A percentile compares a stretch with the other conserved stretches of the same genome.
Evolutionary conservation across 1,140 invertebrate genomes (phyloP).

Genomic region (Rhynchophorus ferrugineus): DNA sequence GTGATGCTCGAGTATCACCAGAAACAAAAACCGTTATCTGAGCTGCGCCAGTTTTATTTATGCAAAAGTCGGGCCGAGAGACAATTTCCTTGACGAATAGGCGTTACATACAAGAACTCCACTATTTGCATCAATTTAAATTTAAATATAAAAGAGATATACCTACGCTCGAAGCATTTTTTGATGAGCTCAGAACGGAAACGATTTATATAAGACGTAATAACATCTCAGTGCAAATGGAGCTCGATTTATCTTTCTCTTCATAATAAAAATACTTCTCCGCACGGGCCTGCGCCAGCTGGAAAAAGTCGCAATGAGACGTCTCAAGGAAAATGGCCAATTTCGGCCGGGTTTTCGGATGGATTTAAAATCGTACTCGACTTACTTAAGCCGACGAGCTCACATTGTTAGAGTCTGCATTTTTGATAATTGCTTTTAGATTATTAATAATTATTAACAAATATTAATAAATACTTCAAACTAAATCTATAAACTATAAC

Average conservation of each 20-base stretch:
- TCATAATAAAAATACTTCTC: neutral
- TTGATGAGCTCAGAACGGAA: conserved; percentile 17
- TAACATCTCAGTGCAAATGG: conserved; percentile 11
- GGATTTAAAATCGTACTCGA: conserved; percentile 18
- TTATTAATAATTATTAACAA: too few species aligned
- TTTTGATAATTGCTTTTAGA: too few species aligned
- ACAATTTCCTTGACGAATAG: conserved; percentile 14
- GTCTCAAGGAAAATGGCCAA: conserved; percentile 18
- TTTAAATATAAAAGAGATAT: conserved; percentile 14
- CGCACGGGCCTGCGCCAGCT: conserved; percentile 10
- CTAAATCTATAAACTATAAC: too few species aligned
- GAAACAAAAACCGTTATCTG: neutral
- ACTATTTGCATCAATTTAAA: conserved; percentile 14
- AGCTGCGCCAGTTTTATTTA: neutral
- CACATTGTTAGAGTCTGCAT: too few species aligned
- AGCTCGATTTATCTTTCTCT: neutral
- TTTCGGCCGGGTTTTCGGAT: conserved; percentile 12
- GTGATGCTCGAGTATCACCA: too few species aligned
- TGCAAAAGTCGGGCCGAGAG: neutral
- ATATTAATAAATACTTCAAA: too few species aligned
- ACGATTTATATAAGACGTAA: conserved; percentile 20
- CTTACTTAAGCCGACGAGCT: neutral
- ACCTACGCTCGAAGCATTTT: conserved; percentile 11
- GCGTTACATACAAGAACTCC: conserved; percentile 3
- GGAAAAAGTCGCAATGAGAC: conserved; percentile 14